Evolutionary conservation across 2,113 vertebrate species (phyloP).

Genomic region (Pollachius pollachius): DNA sequence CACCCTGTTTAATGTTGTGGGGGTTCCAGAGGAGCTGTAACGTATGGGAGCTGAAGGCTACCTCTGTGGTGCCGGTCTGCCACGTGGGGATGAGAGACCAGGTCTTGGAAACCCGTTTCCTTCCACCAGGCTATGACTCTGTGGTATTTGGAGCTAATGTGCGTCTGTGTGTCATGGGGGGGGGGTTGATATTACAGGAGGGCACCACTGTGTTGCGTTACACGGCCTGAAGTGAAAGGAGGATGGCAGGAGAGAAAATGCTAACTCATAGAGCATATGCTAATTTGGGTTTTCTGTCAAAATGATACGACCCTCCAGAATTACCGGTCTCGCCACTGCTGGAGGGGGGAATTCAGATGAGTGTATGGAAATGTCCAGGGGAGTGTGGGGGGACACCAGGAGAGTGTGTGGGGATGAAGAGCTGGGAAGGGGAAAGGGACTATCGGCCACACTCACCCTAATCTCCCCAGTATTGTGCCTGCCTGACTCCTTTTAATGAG

Average conservation of each 20-base stretch:
- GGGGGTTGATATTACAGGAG: neutral
- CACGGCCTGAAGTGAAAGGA: neutral
- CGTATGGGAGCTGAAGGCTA: slow-evolving; percentile 23
- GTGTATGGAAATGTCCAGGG: neutral
- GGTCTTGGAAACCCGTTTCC: slow-evolving; percentile 26
- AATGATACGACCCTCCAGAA: neutral
- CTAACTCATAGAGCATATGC: neutral
- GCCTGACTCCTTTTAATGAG: slow-evolving; percentile 9
- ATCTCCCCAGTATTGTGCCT: slow-evolving; percentile 37
- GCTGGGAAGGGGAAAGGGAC: slow-evolving; percentile 22
- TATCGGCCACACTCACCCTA: slow-evolving; percentile 26
- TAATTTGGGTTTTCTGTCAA: neutral
- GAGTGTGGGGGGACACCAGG: too few species aligned
- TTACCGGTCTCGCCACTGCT: neutral
- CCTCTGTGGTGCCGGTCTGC: slow-evolving; percentile 34
- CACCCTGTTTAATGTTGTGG: slow-evolving; percentile 26
- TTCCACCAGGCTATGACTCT: slow-evolving; percentile 8
- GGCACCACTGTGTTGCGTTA: neutral
- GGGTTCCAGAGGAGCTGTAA: slow-evolving; percentile 24
- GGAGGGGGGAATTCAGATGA: neutral
- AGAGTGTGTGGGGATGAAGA: too few species aligned
- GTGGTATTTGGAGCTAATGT: slow-evolving; percentile 16
- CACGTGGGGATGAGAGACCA: slow-evolving; percentile 12
- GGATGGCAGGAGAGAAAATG: slow-evolving; percentile 2
- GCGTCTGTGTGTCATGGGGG: slow-evolving; percentile 3